Evolutionary conservation across 2,797 vertebrate species (phyloP), one percentile per base, ranked within the genome.

Genomic region (Pangasius krempfi): DNA sequence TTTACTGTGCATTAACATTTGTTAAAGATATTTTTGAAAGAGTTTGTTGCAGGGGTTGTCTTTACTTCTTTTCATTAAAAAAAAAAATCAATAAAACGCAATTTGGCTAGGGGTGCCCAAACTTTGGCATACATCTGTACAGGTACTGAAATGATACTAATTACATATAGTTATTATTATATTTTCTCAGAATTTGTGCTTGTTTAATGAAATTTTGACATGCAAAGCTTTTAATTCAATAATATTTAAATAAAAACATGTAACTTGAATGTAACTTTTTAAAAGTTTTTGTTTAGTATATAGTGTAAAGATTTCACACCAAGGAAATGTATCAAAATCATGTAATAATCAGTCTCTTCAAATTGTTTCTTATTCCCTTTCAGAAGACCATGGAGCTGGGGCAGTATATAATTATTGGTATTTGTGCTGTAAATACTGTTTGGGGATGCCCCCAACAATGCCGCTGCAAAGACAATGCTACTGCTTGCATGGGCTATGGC

Each of bases 361-460:
- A 66, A 33, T 33, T 52, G 37, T 86, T 86, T 79, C 5, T 64
- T 33, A 87, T 93, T 82, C 92, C 2, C 90, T 93, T 75, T 56
- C 93, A 93, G 93, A 73, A 86, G 54, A 93, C 40, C 81, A 96
- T 96, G 96, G 95, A 93, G 30, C 89, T 92, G 72, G 47, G 87
- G 50, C n/a, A 44, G 80, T 92, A 40, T 5, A 33, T 93, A 68
- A 87, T 96, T 22, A 83, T 95, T 37, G 88, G 95, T 47, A 88
- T 95, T n/a, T 92, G 87, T 88, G 92, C 85, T 58, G 16, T 95
- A 56, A 89, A 68, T 0, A 40, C 85, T 83, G 92, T 92, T 78
- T 92, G 91, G 90, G 88, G 91, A 0, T 97, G 96, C 92, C 95
- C 95, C 0, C 47, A 90, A 47, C 81, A 88, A 56, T 97, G 96